phyloP scores from a whole-genome alignment of 2,113 vertebrate genomes.

The Gasterosteus aculeatus region DNA sequence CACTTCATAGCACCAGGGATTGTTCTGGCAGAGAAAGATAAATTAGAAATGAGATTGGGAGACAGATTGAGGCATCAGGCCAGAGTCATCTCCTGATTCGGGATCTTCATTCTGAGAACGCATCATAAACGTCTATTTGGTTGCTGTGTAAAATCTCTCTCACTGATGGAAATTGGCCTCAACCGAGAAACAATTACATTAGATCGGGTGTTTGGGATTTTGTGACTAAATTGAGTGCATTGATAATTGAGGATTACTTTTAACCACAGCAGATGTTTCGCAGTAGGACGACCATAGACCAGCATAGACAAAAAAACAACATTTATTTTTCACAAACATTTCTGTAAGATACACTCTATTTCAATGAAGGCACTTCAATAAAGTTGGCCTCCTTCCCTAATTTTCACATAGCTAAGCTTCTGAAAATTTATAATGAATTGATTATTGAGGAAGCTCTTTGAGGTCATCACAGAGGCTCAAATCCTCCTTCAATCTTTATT shows the following conservation, averaged over 20 bases:
- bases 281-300: not conserved
- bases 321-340: not conserved
- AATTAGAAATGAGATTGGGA: constrained; percentile 65
- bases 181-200: constrained; percentile 38
- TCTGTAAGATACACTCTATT: not conserved
- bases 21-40: constrained; percentile 53
- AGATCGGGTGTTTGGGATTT: constrained; percentile 32
- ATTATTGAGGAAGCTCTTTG: not conserved
- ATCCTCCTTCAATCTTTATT: not conserved
- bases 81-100: constrained; percentile 54
- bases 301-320: not conserved
- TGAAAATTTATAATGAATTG: not conserved
- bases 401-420: not conserved
- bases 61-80: constrained; percentile 56
- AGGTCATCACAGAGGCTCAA: not conserved
- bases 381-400: not conserved
- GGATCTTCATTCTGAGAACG: constrained; percentile 52
- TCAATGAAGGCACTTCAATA: not conserved
- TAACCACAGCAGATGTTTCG: not conserved
- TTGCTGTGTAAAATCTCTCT: constrained; percentile 39
- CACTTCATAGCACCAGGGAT: constrained; percentile 24
- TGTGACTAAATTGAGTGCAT: constrained; percentile 26
- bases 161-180: constrained; percentile 38
- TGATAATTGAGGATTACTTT: constrained; percentile 9
- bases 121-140: constrained; percentile 53